Conservation (phyloP, 2,797 vertebrate species). For the Triplophysa yarkandensis region DNA sequence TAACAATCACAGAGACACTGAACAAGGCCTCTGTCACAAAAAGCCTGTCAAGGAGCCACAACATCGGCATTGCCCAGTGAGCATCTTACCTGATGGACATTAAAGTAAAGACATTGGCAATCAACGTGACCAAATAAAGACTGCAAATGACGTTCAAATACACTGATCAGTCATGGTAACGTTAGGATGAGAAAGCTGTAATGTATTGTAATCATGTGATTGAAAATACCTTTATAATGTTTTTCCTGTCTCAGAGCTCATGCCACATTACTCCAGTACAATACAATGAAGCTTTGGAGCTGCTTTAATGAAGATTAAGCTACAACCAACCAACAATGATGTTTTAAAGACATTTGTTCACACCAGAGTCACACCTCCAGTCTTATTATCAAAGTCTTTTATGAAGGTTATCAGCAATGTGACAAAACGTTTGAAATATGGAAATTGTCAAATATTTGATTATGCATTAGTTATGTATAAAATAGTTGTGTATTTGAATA, state of each 20-base stretch:
- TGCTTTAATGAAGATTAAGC: constrained; percentile 46
- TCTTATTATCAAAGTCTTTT: no score
- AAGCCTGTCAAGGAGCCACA: constrained; percentile 35
- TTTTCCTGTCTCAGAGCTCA: constrained; percentile 46
- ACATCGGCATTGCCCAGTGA: constrained; percentile 59
- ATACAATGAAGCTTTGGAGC: constrained; percentile 53
- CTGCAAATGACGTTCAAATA: constrained; percentile 37
- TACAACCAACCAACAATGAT: constrained; percentile 45
- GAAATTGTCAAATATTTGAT: constrained; percentile 38
- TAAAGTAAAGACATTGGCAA: constrained; percentile 52
- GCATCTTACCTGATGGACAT: constrained; percentile 62
- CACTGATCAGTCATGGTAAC: constrained; percentile 39
- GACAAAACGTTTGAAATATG: constrained; percentile 34
- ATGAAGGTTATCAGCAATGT: constrained; percentile 34
- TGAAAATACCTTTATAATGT: constrained; percentile 57
- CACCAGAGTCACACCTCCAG: constrained; percentile 17
- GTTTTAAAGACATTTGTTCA: constrained; percentile 34
- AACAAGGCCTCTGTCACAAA: constrained; percentile 37
- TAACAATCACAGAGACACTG: constrained; percentile 54
- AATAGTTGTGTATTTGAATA: constrained; percentile 48
- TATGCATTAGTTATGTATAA: constrained; percentile 52
- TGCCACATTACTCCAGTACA: constrained; percentile 55
- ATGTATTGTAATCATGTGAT: constrained; percentile 58
- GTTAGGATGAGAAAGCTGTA: constrained; percentile 53
- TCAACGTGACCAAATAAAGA: constrained; percentile 3